Conservation (phyloP, 2,888 invertebrate genomes). For the Andrena fulva region DNA sequence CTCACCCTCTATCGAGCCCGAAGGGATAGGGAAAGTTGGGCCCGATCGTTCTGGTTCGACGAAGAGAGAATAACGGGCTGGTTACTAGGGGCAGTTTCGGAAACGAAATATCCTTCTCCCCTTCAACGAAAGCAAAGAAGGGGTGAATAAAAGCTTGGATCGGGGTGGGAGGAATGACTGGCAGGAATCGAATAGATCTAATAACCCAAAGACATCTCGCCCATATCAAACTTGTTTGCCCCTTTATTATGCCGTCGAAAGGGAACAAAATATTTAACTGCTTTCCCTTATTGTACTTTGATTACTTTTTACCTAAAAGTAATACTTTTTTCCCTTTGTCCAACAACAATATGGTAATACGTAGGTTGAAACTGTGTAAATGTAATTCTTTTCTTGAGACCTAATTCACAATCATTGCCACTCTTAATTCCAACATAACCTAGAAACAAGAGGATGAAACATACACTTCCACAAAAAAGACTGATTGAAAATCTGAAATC, state of each 20-base stretch:
- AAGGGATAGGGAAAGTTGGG: conserved; percentile 37
- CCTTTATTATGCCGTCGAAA: conserved; percentile 22
- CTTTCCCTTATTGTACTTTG: too few species aligned
- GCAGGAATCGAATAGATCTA: conserved; percentile 73
- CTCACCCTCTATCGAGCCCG: conserved; percentile 32
- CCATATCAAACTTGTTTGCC: background rate
- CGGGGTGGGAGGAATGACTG: conserved; percentile 31
- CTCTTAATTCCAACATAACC: too few species aligned
- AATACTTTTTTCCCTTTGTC: too few species aligned
- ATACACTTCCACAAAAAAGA: too few species aligned
- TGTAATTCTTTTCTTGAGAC: too few species aligned
- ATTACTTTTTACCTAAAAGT: too few species aligned
- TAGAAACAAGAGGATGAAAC: too few species aligned
- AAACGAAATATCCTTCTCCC: conserved; percentile 58
- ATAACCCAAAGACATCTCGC: conserved; percentile 75
- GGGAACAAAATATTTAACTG: background rate
- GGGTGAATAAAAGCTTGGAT: conserved; percentile 57
- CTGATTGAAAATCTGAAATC: too few species aligned
- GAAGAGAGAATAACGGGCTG: conserved; percentile 60
- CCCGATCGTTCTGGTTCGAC: conserved; percentile 49
- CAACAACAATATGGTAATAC: too few species aligned
- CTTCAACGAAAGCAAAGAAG: conserved; percentile 19
- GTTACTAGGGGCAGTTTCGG: conserved; percentile 66
- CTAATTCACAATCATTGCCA: too few species aligned
- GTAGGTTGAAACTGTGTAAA: too few species aligned